Conservation (phyloP, 2,797 vertebrate genomes). For the Sphenopsis melanotis region DNA sequence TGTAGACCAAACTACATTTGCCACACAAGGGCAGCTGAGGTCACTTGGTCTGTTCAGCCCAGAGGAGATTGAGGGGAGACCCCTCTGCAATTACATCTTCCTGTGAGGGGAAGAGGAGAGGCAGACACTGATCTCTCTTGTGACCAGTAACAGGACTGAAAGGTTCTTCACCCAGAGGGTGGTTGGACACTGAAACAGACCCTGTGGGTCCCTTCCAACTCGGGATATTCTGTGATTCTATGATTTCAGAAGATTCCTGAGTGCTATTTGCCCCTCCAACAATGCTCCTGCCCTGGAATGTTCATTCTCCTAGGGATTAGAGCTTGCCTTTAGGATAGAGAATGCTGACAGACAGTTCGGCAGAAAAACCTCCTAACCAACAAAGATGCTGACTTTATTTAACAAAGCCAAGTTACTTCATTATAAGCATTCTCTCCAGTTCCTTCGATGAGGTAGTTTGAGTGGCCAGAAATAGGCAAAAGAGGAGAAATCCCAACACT, state of each 20-base stretch:
- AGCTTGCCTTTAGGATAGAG: neutral
- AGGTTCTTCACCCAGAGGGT: neutral
- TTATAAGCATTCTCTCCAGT: neutral
- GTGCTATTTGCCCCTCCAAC: neutral
- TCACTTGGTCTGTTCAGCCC: neutral
- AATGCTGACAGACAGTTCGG: neutral
- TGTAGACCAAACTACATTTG: neutral
- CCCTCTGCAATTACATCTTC: neutral
- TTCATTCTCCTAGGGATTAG: neutral
- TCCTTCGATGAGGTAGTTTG: neutral
- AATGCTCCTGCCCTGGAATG: neutral
- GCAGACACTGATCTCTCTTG: neutral
- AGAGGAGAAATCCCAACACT: constrained; percentile 55
- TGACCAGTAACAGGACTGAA: neutral
- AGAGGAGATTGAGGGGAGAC: neutral
- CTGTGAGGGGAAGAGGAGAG: neutral
- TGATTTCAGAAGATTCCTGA: neutral
- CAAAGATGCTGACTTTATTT: neutral
- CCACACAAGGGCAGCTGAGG: neutral
- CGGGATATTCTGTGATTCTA: neutral
- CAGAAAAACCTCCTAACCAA: neutral
- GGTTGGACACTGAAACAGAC: neutral
- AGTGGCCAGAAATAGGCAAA: accelerated
- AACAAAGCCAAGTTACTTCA: neutral
- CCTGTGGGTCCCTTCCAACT: neutral